A percentile compares a stretch with the other conserved stretches of the same genome.
phyloP scores from a whole-genome alignment of 2,113 vertebrate species.

The Heloderma charlesbogerti region DNA sequence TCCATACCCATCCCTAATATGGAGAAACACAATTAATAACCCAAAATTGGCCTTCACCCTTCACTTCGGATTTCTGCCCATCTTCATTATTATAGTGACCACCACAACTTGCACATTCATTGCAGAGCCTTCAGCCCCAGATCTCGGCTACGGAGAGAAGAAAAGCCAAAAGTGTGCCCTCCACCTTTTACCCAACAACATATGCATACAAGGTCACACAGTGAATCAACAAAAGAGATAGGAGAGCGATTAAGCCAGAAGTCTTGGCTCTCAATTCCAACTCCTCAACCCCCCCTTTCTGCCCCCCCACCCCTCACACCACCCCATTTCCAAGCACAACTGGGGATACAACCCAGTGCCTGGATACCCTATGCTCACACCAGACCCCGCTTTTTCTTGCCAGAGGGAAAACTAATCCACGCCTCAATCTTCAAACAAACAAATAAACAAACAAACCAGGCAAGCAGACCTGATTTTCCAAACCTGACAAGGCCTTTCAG shows the following conservation, averaged over 20 bases:
- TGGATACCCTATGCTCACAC: neutral
- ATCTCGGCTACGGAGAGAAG: neutral
- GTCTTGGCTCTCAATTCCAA: neutral
- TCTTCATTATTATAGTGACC: neutral
- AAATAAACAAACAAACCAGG: neutral
- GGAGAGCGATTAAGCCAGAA: neutral
- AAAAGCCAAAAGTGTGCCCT: neutral
- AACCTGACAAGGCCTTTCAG: constrained; percentile 19
- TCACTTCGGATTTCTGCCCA: neutral
- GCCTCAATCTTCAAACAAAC: neutral
- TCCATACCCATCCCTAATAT: neutral
- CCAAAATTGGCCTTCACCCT: neutral
- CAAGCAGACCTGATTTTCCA: constrained; percentile 15
- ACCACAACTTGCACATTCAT: constrained; percentile 9
- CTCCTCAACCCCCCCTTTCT: neutral
- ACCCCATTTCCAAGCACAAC: neutral
- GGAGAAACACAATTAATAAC: constrained; percentile 20
- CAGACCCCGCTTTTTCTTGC: neutral
- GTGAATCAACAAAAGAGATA: constrained; percentile 18
- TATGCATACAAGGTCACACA: constrained; percentile 23
- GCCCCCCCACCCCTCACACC: neutral
- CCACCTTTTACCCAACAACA: neutral
- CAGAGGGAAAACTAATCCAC: neutral
- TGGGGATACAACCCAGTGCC: neutral
- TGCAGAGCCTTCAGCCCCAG: neutral